phyloP scores from a whole-genome alignment of 2,888 invertebrate species.

The Zygogramma bicolorata region DNA sequence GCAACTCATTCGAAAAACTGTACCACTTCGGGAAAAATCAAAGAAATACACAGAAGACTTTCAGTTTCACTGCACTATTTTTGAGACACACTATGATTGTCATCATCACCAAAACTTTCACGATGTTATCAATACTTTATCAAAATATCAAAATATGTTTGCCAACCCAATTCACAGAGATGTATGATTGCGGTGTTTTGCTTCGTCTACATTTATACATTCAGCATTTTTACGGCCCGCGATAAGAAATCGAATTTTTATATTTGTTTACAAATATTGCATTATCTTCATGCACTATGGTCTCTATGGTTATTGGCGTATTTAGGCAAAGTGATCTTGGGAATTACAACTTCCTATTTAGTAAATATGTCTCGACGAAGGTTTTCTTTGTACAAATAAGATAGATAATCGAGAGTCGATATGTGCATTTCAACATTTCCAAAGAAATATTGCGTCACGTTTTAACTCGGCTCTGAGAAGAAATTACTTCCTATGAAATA shows the following conservation, averaged over 20 bases:
- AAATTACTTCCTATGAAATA: too few species aligned
- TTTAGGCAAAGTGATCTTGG: slow-evolving; percentile 3
- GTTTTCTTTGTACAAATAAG: not conserved
- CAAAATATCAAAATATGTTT: not conserved
- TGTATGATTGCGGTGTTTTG: not conserved
- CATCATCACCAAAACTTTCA: slow-evolving; percentile 34
- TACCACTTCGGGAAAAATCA: not conserved
- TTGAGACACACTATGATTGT: slow-evolving; percentile 33
- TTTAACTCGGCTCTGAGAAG: not conserved
- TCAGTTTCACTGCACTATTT: slow-evolving; percentile 45
- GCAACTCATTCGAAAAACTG: not conserved
- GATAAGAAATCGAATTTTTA: slow-evolving; percentile 5
- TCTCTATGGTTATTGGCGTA: not conserved
- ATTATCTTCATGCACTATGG: not conserved
- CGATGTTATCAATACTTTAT: not conserved
- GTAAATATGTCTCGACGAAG: slow-evolving; percentile 7
- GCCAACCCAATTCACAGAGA: not conserved
- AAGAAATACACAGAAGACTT: not conserved
- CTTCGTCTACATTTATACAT: not conserved
- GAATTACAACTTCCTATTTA: slow-evolving; percentile 19
- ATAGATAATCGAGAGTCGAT: not conserved
- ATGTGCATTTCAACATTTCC: not conserved
- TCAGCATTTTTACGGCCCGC: not conserved
- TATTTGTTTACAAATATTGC: slow-evolving; percentile 8
- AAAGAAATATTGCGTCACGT: not conserved